Conservation (phyloP, 2,888 invertebrate species). For the Petrolisthes manimaculis region DNA sequence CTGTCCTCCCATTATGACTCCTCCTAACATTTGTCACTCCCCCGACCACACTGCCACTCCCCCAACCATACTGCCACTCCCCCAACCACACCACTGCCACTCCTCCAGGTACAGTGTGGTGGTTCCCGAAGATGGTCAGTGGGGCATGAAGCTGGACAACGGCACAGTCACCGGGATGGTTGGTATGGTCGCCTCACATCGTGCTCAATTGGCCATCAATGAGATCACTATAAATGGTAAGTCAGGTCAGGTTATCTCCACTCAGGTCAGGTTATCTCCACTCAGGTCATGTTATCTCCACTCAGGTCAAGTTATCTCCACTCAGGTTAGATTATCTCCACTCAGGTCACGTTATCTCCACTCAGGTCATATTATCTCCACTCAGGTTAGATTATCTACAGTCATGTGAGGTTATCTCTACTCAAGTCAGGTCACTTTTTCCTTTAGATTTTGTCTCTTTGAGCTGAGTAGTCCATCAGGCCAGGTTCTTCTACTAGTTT, state of each 20-base stretch:
- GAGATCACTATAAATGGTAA: conserved; percentile 7
- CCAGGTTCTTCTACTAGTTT: neutral
- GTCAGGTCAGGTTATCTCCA: too few relatives aligned
- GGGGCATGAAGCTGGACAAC: conserved; percentile 4
- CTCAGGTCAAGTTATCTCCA: neutral
- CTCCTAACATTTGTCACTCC: too few relatives aligned
- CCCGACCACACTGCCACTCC: neutral
- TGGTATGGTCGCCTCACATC: neutral
- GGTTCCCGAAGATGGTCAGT: conserved; percentile 13
- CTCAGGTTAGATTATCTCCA: too few relatives aligned
- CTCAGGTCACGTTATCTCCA: too few relatives aligned
- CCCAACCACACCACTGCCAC: neutral
- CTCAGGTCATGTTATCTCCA: neutral
- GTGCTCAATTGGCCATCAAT: conserved; percentile 1
- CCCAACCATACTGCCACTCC: neutral
- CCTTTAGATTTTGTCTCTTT: neutral
- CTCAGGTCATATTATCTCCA: too few relatives aligned
- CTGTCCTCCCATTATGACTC: too few relatives aligned
- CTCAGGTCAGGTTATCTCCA: too few relatives aligned
- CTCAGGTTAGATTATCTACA: too few relatives aligned
- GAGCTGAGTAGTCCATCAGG: neutral
- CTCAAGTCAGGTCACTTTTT: neutral
- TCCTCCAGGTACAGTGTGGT: conserved; percentile 7
- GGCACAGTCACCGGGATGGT: conserved; percentile 28
- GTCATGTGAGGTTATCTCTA: neutral